phyloP scores from a whole-genome alignment of 2,113 vertebrate genomes.

The Geothlypis trichas region DNA sequence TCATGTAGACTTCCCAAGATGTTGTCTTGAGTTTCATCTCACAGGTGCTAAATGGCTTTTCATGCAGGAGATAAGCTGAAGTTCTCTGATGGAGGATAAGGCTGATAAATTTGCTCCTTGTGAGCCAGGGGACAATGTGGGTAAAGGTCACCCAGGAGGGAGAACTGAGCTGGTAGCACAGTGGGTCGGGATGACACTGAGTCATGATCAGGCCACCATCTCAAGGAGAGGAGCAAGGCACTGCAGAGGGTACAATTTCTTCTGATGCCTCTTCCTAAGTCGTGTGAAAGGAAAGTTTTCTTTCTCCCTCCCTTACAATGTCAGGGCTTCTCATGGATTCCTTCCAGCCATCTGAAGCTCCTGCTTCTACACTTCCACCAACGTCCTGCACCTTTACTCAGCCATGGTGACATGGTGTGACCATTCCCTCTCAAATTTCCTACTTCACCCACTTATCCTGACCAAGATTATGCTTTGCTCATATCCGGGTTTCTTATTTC shows the following conservation, averaged over 20 bases:
- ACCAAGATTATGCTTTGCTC: not conserved
- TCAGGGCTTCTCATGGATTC: not conserved
- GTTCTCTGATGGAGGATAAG: not conserved
- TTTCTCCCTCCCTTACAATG: not conserved
- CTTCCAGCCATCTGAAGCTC: not conserved
- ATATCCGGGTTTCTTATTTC: not conserved
- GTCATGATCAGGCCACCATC: not conserved
- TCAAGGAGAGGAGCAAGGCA: not conserved
- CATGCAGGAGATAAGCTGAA: not conserved
- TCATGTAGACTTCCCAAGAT: not conserved
- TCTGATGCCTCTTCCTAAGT: not conserved
- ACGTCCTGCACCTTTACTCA: accelerated
- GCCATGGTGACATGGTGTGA: not conserved
- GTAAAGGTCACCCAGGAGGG: not conserved
- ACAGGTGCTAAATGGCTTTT: not conserved
- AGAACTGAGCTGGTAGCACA: not conserved
- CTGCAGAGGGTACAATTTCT: not conserved
- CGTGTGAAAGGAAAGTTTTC: accelerated
- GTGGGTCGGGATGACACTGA: not conserved
- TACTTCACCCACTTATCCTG: not conserved
- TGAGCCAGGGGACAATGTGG: accelerated
- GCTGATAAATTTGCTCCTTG: not conserved
- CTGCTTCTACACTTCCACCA: not conserved
- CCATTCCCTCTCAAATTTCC: not conserved
- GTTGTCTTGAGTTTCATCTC: not conserved